A percentile compares a stretch with the other conserved stretches of the same genome.
Conservation (phyloP, 2,888 invertebrate species). For the Zeuzera pyrina region DNA sequence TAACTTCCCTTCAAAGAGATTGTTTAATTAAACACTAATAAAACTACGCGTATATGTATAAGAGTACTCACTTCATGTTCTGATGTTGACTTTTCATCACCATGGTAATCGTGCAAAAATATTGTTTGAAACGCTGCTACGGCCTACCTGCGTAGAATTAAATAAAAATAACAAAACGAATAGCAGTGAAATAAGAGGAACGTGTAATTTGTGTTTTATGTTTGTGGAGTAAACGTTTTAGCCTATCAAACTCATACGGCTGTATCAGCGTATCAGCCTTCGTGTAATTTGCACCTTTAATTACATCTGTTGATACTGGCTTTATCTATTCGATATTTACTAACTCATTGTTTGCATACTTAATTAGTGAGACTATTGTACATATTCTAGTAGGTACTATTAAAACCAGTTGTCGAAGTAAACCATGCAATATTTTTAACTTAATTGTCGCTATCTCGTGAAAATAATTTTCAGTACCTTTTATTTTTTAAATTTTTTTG, state of each 20-base stretch:
- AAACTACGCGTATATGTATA: constrained; percentile 39
- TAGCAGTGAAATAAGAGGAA: constrained; percentile 46
- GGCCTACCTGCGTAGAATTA: constrained; percentile 64
- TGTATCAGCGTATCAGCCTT: too few relatives aligned
- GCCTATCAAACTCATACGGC: background rate
- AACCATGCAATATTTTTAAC: too few relatives aligned
- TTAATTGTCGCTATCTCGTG: too few relatives aligned
- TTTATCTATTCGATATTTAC: too few relatives aligned
- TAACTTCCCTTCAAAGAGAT: constrained; percentile 39
- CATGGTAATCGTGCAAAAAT: constrained; percentile 70
- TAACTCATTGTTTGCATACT: too few relatives aligned
- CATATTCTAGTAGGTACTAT: too few relatives aligned
- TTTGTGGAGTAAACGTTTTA: constrained; percentile 24
- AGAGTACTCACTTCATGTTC: constrained; percentile 24
- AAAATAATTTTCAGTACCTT: too few relatives aligned
- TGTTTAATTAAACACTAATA: constrained; percentile 37
- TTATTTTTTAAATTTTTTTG: too few relatives aligned
- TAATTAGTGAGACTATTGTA: too few relatives aligned
- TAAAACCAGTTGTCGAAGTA: too few relatives aligned
- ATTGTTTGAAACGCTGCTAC: constrained; percentile 50
- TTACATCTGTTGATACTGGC: too few relatives aligned
- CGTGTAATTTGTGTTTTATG: constrained; percentile 45
- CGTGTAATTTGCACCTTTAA: too few relatives aligned
- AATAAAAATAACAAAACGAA: constrained; percentile 64
- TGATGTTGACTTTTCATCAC: constrained; percentile 70